These are phyloP conservation scores for Malacoctenus gilli DNA, from an alignment of 2,797 vertebrate species.

Conservation along the genomic window DNA sequence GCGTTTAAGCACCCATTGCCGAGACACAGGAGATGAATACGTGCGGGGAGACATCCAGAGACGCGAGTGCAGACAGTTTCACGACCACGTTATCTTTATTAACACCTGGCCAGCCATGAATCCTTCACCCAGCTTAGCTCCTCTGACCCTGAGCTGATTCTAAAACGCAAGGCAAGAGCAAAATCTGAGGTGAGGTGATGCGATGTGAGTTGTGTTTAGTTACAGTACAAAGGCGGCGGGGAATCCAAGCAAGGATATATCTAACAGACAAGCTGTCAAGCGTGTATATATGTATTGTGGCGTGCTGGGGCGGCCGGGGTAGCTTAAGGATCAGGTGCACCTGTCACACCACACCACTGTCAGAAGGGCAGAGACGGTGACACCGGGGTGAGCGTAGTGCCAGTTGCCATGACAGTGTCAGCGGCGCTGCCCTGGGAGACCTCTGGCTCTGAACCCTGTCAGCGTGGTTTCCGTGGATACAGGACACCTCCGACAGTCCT, in stretches of 20 bases:
- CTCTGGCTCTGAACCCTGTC: constrained; percentile 81
- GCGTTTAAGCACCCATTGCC: constrained; percentile 37
- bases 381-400: constrained; percentile 73
- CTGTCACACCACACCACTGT: constrained; percentile 76
- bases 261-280: constrained; percentile 34
- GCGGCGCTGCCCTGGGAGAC: constrained; percentile 70
- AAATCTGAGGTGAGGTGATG: constrained; percentile 24
- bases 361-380: constrained; percentile 68
- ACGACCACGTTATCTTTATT: constrained; percentile 13
- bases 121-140: constrained; percentile 5
- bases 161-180: constrained; percentile 15
- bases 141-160: constrained; percentile 20
- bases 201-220: constrained; percentile 10
- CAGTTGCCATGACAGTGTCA: constrained; percentile 81
- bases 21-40: constrained; percentile 16
- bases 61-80: constrained; percentile 8
- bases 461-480: constrained; percentile 80
- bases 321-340: constrained; percentile 75
- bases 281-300: constrained; percentile 33
- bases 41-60: constrained; percentile 13
- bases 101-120: constrained; percentile 23
- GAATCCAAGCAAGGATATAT: constrained; percentile 29
- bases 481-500: constrained; percentile 76
- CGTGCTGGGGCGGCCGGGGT: constrained; percentile 16
- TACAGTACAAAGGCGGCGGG: constrained; percentile 21